Evolutionary conservation across 1,140 invertebrate species (phyloP).

Genomic region (Zophobas atratus): DNA sequence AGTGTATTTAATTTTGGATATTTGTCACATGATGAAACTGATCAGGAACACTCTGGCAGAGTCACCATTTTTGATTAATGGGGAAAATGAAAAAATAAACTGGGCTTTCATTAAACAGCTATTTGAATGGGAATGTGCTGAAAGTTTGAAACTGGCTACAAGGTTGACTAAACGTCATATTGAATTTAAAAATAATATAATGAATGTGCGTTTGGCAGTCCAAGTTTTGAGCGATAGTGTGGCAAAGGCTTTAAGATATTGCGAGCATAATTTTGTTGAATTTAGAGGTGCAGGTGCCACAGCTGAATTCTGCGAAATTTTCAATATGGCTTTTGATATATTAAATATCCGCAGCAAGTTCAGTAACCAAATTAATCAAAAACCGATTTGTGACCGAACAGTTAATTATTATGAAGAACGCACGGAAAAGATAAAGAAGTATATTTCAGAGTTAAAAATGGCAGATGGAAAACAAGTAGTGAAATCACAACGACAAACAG

Average conservation of each 20-base stretch:
- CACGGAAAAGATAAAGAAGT: conserved; percentile 21
- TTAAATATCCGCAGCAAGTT: conserved; percentile 59
- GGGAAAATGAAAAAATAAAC: conserved; percentile 38
- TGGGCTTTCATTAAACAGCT: conserved; percentile 52
- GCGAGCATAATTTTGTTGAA: conserved; percentile 42
- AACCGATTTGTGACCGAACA: conserved; percentile 40
- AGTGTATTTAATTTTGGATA: conserved; percentile 50
- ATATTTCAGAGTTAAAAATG: conserved; percentile 52
- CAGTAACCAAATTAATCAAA: conserved; percentile 46
- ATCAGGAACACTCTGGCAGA: conserved; percentile 51
- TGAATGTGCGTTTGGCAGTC: conserved; percentile 62
- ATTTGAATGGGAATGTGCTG: conserved; percentile 49
- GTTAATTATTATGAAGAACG: conserved; percentile 45
- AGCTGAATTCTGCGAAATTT: conserved; percentile 55
- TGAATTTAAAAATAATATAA: conserved; percentile 58
- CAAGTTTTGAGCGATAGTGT: conserved; percentile 61
- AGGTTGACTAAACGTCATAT: conserved; percentile 60
- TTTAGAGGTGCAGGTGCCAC: conserved; percentile 59
- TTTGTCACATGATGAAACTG: conserved; percentile 54
- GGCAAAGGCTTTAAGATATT: conserved; percentile 54
- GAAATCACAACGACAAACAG: conserved; percentile 53
- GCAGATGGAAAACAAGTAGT: conserved; percentile 31
- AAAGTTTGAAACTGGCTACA: conserved; percentile 56
- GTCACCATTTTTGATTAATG: conserved; percentile 6
- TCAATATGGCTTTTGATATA: conserved; percentile 63